Conservation (phyloP, 2,797 vertebrate species). For the Sebastiscus albofasciatus region DNA sequence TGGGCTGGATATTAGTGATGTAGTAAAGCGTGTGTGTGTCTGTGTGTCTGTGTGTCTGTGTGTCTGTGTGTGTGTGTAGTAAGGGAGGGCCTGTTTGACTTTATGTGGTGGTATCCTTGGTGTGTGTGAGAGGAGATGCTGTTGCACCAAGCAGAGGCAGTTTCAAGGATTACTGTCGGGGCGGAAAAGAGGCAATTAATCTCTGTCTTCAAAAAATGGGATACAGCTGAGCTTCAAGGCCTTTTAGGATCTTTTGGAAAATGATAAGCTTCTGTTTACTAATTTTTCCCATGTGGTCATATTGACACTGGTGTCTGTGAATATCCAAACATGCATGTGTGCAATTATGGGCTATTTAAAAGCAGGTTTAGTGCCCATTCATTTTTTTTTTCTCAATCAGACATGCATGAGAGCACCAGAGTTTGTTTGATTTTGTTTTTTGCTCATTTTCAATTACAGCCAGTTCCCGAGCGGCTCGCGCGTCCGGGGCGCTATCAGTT, state of each 20-base stretch:
- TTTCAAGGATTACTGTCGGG: slow-evolving; percentile 85
- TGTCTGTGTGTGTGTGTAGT: not conserved
- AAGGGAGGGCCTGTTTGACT: slow-evolving; percentile 45
- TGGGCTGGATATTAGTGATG: slow-evolving; percentile 58
- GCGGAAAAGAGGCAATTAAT: slow-evolving; percentile 85
- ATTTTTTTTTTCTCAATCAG: not conserved
- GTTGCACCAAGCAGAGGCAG: slow-evolving; percentile 72
- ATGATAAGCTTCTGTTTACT: slow-evolving; percentile 79
- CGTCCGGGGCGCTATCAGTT: slow-evolving; percentile 56
- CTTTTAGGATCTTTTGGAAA: slow-evolving; percentile 73
- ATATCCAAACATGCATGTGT: not conserved
- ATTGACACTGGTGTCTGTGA: slow-evolving; percentile 9
- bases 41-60: slow-evolving; percentile 1
- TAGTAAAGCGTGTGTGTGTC: slow-evolving; percentile 32
- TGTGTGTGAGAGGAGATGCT: slow-evolving; percentile 59
- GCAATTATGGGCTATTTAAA: slow-evolving; percentile 22
- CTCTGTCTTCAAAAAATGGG: slow-evolving; percentile 78
- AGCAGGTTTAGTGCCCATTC: slow-evolving; percentile 17
- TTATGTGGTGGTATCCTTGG: slow-evolving; percentile 39
- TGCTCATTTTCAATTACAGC: slow-evolving; percentile 55
- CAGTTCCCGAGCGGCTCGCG: slow-evolving; percentile 23
- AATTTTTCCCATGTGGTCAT: slow-evolving; percentile 61
- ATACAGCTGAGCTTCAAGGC: slow-evolving; percentile 80
- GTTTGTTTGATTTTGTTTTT: slow-evolving; percentile 64
- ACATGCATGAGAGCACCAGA: slow-evolving; percentile 18